These are phyloP conservation scores for Protonemura montana DNA, from an alignment of 2,888 invertebrate species.

Conservation along the genomic window DNA sequence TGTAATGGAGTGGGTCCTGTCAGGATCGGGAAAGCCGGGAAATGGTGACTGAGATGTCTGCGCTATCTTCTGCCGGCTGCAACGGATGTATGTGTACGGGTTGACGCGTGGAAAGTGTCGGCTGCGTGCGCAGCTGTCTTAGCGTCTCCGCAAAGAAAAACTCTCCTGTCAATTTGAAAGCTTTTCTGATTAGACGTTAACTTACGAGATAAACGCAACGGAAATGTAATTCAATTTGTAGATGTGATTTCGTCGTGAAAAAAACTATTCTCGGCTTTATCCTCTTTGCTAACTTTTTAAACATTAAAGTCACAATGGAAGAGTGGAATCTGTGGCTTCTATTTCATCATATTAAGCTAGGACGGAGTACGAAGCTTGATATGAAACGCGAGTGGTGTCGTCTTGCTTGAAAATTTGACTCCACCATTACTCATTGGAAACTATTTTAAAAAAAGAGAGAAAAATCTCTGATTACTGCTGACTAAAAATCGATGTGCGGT, in stretches of 20 bases:
- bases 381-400: background rate
- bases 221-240: slow-evolving; percentile 31
- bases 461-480: no score
- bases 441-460: no score
- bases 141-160: background rate
- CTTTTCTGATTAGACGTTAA: slow-evolving; percentile 9
- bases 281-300: background rate
- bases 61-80: background rate
- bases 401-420: no score
- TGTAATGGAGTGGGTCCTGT: background rate
- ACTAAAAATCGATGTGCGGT: no score
- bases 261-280: background rate
- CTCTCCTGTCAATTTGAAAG: slow-evolving; percentile 9
- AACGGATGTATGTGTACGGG: background rate
- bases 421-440: no score
- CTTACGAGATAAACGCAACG: slow-evolving; percentile 14
- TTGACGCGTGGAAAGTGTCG: background rate
- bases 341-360: background rate
- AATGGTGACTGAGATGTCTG: background rate
- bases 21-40: background rate
- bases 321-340: background rate
- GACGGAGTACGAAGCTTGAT: background rate
- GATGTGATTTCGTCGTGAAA: background rate
- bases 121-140: background rate
- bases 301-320: slow-evolving; percentile 7